Evolutionary conservation across 2,113 vertebrate genomes (phyloP).

Genomic region (Podarcis muralis): DNA sequence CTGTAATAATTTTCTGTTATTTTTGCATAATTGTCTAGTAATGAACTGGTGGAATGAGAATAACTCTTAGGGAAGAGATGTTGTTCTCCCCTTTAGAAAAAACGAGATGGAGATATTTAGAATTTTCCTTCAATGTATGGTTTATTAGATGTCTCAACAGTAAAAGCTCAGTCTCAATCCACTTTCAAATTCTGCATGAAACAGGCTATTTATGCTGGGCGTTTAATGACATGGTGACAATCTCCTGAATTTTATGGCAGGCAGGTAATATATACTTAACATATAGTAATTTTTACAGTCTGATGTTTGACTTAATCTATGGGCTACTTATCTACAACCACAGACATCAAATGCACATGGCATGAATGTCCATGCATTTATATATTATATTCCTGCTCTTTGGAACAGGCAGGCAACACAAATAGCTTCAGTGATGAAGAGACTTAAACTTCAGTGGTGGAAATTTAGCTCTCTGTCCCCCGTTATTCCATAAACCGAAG

Average conservation of each 20-base stretch:
- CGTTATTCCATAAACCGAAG: too few species aligned
- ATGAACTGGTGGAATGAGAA: neutral
- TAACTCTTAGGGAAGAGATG: neutral
- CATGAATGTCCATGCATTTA: too few species aligned
- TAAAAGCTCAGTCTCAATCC: neutral
- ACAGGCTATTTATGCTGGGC: neutral
- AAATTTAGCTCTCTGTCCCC: too few species aligned
- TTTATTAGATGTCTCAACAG: neutral
- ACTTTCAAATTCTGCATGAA: neutral
- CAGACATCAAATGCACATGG: neutral
- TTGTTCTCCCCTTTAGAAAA: neutral
- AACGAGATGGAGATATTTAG: neutral
- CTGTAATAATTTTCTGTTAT: neutral
- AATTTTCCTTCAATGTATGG: neutral
- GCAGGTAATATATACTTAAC: neutral
- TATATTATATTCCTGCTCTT: too few species aligned
- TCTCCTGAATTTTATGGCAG: neutral
- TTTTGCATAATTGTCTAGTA: neutral
- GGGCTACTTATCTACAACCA: neutral
- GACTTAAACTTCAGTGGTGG: too few species aligned
- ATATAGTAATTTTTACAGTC: neutral
- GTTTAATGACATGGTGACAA: neutral
- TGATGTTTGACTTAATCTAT: neutral
- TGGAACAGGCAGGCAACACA: too few species aligned
- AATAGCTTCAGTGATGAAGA: too few species aligned